These are phyloP conservation scores for Drosophila colorata DNA, from an alignment of 2,888 invertebrate species.

Conservation along the genomic window DNA sequence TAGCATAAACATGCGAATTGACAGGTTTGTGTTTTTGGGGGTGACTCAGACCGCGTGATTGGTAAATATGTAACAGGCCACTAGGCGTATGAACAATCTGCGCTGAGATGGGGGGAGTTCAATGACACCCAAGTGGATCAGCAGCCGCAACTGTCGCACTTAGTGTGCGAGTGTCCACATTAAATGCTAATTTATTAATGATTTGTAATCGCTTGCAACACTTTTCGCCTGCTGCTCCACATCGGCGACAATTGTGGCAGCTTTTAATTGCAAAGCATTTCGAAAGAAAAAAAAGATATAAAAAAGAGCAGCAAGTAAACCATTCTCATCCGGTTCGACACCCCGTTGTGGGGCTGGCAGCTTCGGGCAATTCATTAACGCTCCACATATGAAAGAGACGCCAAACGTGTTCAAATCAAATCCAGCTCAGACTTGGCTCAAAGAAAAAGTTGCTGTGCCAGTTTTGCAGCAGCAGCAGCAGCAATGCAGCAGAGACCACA, in stretches of 20 bases:
- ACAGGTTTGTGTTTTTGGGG: background rate
- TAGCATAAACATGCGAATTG: constrained; percentile 71
- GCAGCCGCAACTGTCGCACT: constrained; percentile 14
- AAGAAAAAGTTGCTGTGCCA: constrained; percentile 81
- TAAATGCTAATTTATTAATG: constrained; percentile 73
- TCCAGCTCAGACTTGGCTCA: constrained; percentile 57
- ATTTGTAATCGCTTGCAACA: constrained; percentile 67
- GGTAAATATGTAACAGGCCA: constrained; percentile 42
- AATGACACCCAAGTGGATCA: constrained; percentile 60
- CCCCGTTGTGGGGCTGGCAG: constrained; percentile 41
- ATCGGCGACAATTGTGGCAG: constrained; percentile 67
- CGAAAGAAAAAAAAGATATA: constrained; percentile 24
- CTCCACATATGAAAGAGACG: constrained; percentile 57
- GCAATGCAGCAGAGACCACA: constrained; percentile 8
- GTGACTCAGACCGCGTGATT: constrained; percentile 32
- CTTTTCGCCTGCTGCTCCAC: constrained; percentile 45
- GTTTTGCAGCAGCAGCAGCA: constrained; percentile 53
- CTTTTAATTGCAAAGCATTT: constrained; percentile 69
- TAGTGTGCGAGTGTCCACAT: constrained; percentile 30
- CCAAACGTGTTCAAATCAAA: constrained; percentile 52
- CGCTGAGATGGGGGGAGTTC: constrained; percentile 34
- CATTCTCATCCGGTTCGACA: constrained; percentile 78
- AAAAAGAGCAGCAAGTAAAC: constrained; percentile 42
- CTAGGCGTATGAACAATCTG: constrained; percentile 56
- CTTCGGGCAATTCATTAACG: constrained; percentile 75